Percentiles rank a stretch among this genome's conserved stretches.
These are phyloP conservation scores for Pelobates cultripes DNA, from an alignment of 2,797 vertebrate species.

Conservation along the genomic window DNA sequence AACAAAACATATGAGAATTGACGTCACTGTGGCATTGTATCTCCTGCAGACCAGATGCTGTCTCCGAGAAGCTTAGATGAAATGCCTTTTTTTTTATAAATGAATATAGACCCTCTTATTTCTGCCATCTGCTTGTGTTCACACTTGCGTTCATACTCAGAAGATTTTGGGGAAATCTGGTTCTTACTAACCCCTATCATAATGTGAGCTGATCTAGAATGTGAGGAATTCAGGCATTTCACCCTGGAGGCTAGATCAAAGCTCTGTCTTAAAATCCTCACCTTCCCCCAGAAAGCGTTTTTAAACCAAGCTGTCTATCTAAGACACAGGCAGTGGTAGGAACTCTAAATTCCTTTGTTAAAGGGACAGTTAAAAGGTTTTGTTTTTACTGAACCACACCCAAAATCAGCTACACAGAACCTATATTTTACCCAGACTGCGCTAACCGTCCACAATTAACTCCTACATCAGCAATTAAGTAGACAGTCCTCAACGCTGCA, in stretches of 20 bases:
- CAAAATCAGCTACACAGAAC: too few relatives aligned
- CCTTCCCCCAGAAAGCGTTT: background rate
- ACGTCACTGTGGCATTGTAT: too few relatives aligned
- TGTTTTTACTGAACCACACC: too few relatives aligned
- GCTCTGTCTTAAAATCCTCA: background rate
- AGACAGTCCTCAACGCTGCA: too few relatives aligned
- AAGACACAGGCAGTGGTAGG: background rate
- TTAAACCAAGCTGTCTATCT: background rate
- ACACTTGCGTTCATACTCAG: background rate
- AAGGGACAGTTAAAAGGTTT: background rate
- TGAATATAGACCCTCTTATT: background rate
- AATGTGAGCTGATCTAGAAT: constrained; percentile 10
- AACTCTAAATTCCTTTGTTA: background rate
- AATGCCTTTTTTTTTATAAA: background rate
- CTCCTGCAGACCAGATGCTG: background rate
- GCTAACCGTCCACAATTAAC: too few relatives aligned
- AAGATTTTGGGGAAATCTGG: background rate
- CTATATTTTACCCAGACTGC: too few relatives aligned
- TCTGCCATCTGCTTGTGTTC: constrained; percentile 7
- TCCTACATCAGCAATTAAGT: too few relatives aligned
- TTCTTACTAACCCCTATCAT: background rate
- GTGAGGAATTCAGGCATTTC: constrained; percentile 18
- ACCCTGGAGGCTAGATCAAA: constrained; percentile 20
- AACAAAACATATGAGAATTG: too few relatives aligned
- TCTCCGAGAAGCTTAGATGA: background rate